Evolutionary conservation across 2,113 vertebrate species (phyloP).

Genomic region (Xyrauchen texanus): DNA sequence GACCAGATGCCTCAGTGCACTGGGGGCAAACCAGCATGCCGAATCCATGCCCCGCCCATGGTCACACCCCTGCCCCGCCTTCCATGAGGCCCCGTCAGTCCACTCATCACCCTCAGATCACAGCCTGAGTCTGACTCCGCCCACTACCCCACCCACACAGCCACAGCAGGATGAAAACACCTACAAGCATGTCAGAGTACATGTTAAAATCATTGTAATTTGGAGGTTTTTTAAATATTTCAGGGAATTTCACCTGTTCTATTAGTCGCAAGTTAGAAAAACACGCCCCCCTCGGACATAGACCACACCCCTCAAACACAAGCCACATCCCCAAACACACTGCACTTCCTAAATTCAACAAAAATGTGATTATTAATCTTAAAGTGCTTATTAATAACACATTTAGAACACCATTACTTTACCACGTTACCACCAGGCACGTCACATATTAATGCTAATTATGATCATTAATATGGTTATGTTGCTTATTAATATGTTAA

Average conservation of each 20-base stretch:
- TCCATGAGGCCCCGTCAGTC: constrained; percentile 22
- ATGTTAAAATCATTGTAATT: too few species aligned
- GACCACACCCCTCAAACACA: neutral
- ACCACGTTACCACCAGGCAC: neutral
- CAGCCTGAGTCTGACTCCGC: constrained; percentile 49
- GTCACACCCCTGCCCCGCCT: constrained; percentile 54
- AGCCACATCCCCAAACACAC: neutral
- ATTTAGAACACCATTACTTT: too few species aligned
- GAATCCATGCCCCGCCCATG: constrained; percentile 69
- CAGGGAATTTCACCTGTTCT: constrained; percentile 30
- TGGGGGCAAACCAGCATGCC: constrained; percentile 69
- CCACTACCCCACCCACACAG: constrained; percentile 36
- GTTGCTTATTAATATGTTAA: neutral
- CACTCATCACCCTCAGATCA: constrained; percentile 56
- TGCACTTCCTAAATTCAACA: neutral
- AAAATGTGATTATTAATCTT: neutral
- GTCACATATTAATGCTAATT: neutral
- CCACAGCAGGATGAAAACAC: constrained; percentile 28
- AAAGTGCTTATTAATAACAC: too few species aligned
- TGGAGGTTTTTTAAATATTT: neutral
- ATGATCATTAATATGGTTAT: neutral
- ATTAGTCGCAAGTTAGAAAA: constrained; percentile 14
- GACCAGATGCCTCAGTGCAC: constrained; percentile 81
- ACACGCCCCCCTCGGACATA: neutral
- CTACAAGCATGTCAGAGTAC: neutral